Percentiles rank a stretch among this genome's conserved stretches.
Conservation (phyloP, 1,140 invertebrate genomes). For the Drosophila jambulina region DNA sequence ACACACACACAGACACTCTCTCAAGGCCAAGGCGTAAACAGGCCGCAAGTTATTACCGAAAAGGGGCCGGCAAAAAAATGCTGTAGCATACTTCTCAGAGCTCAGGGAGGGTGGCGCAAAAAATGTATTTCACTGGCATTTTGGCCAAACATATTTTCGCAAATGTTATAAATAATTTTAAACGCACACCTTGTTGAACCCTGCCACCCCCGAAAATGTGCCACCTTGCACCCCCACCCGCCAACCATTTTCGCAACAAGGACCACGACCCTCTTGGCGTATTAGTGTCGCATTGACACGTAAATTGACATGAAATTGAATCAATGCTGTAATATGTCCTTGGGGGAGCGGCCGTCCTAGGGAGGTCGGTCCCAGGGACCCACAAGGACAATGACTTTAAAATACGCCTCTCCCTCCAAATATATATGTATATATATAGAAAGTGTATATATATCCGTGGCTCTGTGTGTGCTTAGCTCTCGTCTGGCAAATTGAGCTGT, state of each 20-base stretch:
- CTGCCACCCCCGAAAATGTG: neutral
- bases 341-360: slow-evolving; percentile 50
- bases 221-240: neutral
- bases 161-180: slow-evolving; percentile 84
- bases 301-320: slow-evolving; percentile 85
- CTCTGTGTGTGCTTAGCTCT: slow-evolving; percentile 53
- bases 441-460: neutral
- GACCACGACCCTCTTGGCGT: slow-evolving; percentile 72
- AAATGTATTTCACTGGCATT: slow-evolving; percentile 51
- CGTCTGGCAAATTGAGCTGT: slow-evolving; percentile 75
- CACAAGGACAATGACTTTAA: slow-evolving; percentile 75
- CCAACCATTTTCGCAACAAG: slow-evolving; percentile 26
- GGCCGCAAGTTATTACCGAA: slow-evolving; percentile 78
- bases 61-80: slow-evolving; percentile 12
- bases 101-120: slow-evolving; percentile 8
- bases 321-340: slow-evolving; percentile 85
- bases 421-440: neutral
- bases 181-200: slow-evolving; percentile 64
- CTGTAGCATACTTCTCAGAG: slow-evolving; percentile 39
- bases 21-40: slow-evolving; percentile 64
- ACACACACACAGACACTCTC: slow-evolving; percentile 11
- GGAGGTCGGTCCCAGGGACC: slow-evolving; percentile 21
- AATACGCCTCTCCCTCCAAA: slow-evolving; percentile 39
- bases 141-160: slow-evolving; percentile 77
- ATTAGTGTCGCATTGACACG: slow-evolving; percentile 85